Evolutionary conservation across 2,888 invertebrate genomes (phyloP), one percentile per base, ranked within the genome.

Genomic region (Noctua janthina): DNA sequence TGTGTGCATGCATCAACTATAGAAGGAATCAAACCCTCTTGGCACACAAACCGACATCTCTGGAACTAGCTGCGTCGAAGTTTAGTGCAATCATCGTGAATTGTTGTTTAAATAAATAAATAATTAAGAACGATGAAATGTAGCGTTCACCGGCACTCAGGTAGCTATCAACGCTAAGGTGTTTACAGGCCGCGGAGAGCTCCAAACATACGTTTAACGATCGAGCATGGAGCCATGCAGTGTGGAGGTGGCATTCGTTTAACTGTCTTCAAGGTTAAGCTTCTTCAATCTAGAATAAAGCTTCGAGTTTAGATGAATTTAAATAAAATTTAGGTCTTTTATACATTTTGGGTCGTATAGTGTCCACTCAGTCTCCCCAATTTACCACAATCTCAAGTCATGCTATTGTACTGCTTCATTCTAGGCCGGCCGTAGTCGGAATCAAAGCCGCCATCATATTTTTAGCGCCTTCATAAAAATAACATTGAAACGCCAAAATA

Each of bases 151-250:
- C 76, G 73, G 81, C 84, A 85, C 86, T 85, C 87, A 78, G 85
- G 86, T 82, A 74, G 80, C 89, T 79, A 86, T 90, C 86, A 83
- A 85, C 78, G 75, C 59, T 78, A 79, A 87, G 82, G 85, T 90
- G 90, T 90, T 89, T 88, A 88, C 90, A 82, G 78, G 79, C 72
- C 69, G 79, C 87, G 70, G 79, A 76, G 68, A 86, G 80, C 81
- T 85, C 81, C 82, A 78, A 89, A 85, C 84, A 86, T 66, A 78
- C 77, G 71, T 81, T 83, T 87, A 82, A 88, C 81, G 88, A 87
- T 64, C 35, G 15, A 20, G 35, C 82, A 39, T 23, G 43, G 70
- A 88, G 64, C 62, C n/a, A 73, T 49, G 43, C 10, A 49, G 17
- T 49, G n/a, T 77, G 74, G 87, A 87, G 74, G 79, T 54, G 87